Conservation (phyloP, 1,140 invertebrate species). For the Trichogramma pretiosum region DNA sequence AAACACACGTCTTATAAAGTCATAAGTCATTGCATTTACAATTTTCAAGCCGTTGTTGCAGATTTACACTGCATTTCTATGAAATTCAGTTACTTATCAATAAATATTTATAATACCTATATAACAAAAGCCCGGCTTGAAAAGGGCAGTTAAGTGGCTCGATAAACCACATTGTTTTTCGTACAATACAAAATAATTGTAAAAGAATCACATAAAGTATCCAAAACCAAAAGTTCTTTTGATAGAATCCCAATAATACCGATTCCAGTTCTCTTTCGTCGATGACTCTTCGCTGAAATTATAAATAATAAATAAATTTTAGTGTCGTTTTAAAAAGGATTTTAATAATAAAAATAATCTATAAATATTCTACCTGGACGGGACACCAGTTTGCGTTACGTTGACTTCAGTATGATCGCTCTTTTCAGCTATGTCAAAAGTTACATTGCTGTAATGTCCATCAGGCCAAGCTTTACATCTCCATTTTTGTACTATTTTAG, state of each 20-base stretch:
- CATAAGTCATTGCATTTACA: too few relatives aligned
- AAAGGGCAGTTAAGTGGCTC: not conserved
- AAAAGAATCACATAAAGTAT: slow-evolving; percentile 55
- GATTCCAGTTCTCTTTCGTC: slow-evolving; percentile 80
- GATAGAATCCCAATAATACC: slow-evolving; percentile 89
- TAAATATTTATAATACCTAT: slow-evolving; percentile 20
- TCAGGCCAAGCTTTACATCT: slow-evolving; percentile 89
- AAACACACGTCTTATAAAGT: too few relatives aligned
- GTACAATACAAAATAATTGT: slow-evolving; percentile 2
- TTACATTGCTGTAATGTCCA: slow-evolving; percentile 84
- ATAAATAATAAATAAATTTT: not conserved
- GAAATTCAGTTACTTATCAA: slow-evolving; percentile 14
- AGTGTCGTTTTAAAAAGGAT: not conserved
- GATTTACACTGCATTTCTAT: not conserved
- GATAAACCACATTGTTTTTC: not conserved
- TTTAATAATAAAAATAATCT: slow-evolving; percentile 1
- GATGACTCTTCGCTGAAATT: slow-evolving; percentile 63
- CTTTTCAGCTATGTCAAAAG: slow-evolving; percentile 74
- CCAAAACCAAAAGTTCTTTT: slow-evolving; percentile 89
- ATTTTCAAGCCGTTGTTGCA: too few relatives aligned
- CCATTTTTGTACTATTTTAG: slow-evolving; percentile 89
- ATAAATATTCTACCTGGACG: slow-evolving; percentile 46
- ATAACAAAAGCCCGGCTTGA: slow-evolving; percentile 3
- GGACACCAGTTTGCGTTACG: slow-evolving; percentile 73
- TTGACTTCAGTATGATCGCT: slow-evolving; percentile 73